Evolutionary conservation across 2,888 invertebrate genomes (phyloP), one percentile per base, ranked within the genome.

Genomic region (Scaptodrosophila latifasciaeformis): DNA sequence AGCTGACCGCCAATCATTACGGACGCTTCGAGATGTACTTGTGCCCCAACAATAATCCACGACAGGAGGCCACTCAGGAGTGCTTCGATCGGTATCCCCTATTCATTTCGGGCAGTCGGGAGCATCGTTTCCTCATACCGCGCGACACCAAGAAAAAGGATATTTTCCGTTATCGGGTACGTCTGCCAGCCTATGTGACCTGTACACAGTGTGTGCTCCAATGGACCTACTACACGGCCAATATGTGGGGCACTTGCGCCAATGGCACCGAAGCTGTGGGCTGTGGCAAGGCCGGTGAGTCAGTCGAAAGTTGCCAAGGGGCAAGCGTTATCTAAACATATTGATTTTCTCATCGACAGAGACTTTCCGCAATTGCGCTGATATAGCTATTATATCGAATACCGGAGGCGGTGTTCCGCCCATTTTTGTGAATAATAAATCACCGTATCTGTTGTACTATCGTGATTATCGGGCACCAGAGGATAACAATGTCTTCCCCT

Each of bases 131-230:
- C 81, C 85, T 91, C 7, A 94, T 94, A 59, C 93, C 94, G 0
- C 85, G 89, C 54, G 91, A 93, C 69, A 90, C 92, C 2, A 90
- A 90, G 45, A 93, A 93, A 86, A 90, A 90, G 81, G 90, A 85
- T 24, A 85, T 85, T 21, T 90, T 91, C 70, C 89, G 91, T 51
- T 94, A 95, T 84, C 89, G 90, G 62, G 93, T 96, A 0, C 89
- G 91, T 2, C 87, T 96, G 45, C 96, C 96, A 0, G 88, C 93
- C 0, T 94, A 92, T 75, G 85, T 96, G 2, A 94, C 94, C 0
- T 96, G 96, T 79, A 91, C 93, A 0, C 95, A 95, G 74, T 96
- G 96, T 81, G 94, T 96, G 2, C 84, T 96, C n/a, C 96, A 96
- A 82, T 96, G 96, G 96, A 95, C 92, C 53, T 96, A 96, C 84